A percentile compares a stretch with the other conserved stretches of the same genome.
phyloP scores from a whole-genome alignment of 2,888 invertebrate species.

The Drosophila cyrtoloma region DNA sequence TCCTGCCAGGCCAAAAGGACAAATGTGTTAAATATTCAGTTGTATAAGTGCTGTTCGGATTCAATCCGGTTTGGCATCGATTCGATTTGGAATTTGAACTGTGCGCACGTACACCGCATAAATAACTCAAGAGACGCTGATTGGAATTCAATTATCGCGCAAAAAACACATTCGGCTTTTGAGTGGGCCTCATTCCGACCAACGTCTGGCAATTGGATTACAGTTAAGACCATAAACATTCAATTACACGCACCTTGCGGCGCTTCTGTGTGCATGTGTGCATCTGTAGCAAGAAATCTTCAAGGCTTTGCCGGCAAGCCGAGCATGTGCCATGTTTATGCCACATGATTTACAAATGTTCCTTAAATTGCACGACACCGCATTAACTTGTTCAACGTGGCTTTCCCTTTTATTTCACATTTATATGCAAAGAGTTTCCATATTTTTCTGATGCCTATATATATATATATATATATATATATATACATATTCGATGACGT shows the following conservation, averaged over 20 bases:
- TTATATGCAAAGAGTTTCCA: background rate
- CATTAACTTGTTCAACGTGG: background rate
- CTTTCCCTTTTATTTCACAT: background rate
- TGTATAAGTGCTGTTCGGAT: background rate
- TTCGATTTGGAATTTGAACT: slow-evolving; percentile 9
- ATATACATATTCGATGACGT: background rate
- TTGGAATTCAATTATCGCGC: slow-evolving; percentile 66
- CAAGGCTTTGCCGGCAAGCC: slow-evolving; percentile 22
- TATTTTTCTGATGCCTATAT: background rate
- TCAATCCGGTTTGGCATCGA: background rate
- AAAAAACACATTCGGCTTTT: slow-evolving; percentile 13
- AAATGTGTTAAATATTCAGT: background rate
- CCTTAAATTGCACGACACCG: background rate
- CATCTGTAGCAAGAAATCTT: slow-evolving; percentile 27
- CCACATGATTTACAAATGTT: slow-evolving; percentile 16
- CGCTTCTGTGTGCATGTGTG: slow-evolving; percentile 5
- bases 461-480: background rate
- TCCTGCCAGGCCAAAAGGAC: slow-evolving; percentile 77
- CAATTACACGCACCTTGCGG: slow-evolving; percentile 36
- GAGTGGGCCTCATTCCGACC: background rate
- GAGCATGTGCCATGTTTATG: slow-evolving; percentile 5
- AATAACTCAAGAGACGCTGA: slow-evolving; percentile 59
- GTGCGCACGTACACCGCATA: slow-evolving; percentile 55
- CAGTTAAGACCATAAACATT: slow-evolving; percentile 54
- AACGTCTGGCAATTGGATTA: slow-evolving; percentile 45